Percentiles rank a stretch among this genome's conserved stretches.
These are phyloP conservation scores for Odocoileus virginianus DNA, from an alignment of 2,113 vertebrate genomes.

Conservation along the genomic window DNA sequence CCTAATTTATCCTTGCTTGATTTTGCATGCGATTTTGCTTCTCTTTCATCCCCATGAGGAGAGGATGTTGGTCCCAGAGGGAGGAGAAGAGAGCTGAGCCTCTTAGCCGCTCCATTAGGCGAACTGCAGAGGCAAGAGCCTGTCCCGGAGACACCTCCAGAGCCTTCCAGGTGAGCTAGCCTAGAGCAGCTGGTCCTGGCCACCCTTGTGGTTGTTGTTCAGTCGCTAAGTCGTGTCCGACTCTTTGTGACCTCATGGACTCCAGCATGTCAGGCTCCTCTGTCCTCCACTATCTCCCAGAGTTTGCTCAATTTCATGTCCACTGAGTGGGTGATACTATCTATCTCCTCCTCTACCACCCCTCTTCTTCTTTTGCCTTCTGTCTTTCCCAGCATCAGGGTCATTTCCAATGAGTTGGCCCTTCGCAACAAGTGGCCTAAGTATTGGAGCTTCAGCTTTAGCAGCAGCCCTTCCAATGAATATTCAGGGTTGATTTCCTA, in stretches of 20 bases:
- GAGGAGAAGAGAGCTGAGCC: background rate
- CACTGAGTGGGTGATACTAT: background rate
- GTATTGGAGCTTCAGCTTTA: background rate
- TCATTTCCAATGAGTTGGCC: background rate
- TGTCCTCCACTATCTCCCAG: background rate
- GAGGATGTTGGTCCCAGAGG: background rate
- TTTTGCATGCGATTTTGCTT: background rate
- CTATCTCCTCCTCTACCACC: background rate
- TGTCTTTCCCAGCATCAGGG: background rate
- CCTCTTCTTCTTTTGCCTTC: background rate
- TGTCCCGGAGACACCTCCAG: background rate
- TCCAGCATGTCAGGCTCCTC: background rate
- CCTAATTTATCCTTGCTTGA: fast-evolving
- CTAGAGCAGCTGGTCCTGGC: background rate
- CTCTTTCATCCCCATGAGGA: too few species aligned
- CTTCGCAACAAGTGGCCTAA: background rate
- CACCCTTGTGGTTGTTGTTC: background rate
- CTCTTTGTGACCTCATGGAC: background rate
- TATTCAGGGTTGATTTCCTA: background rate
- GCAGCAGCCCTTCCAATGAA: background rate
- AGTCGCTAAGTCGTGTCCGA: background rate
- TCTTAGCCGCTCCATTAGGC: background rate
- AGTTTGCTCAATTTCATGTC: background rate
- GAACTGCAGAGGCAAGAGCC: background rate
- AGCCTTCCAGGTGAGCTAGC: background rate